Evolutionary conservation across 2,888 invertebrate genomes (phyloP).

Genomic region (Craniophora ligustri): DNA sequence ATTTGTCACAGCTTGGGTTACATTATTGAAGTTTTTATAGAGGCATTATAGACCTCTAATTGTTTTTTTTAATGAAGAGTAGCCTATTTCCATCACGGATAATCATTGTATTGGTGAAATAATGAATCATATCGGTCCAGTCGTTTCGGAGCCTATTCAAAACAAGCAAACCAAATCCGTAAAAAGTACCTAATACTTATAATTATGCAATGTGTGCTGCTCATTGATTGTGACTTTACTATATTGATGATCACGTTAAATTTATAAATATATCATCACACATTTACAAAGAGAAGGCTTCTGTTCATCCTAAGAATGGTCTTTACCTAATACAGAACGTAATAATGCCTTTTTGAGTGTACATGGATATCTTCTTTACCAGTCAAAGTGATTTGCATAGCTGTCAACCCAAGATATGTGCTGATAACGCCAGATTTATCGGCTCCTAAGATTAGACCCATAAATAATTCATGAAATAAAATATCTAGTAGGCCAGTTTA

Average conservation of each 20-base stretch:
- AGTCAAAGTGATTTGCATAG: conserved; percentile 59
- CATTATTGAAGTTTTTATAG: too few relatives aligned
- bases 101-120: too few relatives aligned
- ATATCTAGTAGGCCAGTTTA: conserved; percentile 9
- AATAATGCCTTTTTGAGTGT: conserved; percentile 25
- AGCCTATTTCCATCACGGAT: too few relatives aligned
- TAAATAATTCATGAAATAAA: conserved; percentile 58
- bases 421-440: conserved; percentile 63
- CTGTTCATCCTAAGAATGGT: conserved; percentile 6
- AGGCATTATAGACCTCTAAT: too few relatives aligned
- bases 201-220: too few relatives aligned
- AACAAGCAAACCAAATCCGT: too few relatives aligned
- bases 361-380: conserved; percentile 41
- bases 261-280: neutral
- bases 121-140: too few relatives aligned
- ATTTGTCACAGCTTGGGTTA: too few relatives aligned
- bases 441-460: conserved; percentile 52
- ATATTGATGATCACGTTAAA: neutral
- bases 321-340: conserved; percentile 4
- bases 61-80: too few relatives aligned
- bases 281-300: neutral
- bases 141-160: too few relatives aligned
- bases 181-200: too few relatives aligned
- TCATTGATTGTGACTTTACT: too few relatives aligned
- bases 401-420: conserved; percentile 58